Base-by-base conservation (phyloP, 2,113 vertebrate genomes). In the Dipodomys stephensi region DNA sequence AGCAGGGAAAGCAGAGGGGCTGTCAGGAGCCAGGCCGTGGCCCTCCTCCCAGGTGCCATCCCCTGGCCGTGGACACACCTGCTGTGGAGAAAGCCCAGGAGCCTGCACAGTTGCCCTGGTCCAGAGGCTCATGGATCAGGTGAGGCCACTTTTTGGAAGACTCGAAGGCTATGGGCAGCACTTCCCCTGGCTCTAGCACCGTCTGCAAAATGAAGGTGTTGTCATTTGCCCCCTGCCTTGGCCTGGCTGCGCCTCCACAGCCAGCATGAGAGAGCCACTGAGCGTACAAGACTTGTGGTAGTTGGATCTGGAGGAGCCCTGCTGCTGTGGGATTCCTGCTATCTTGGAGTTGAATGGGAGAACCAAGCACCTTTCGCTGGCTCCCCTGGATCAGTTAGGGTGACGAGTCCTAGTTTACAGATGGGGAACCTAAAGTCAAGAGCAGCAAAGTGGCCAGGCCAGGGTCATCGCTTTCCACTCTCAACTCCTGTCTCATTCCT, bases 1-100 rank as follows among this genome's bases (percentile, higher is more conserved):
- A 44, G 60, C 49, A 57, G 9, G 6, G 6, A 53, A 85, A 49
- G 57, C 27, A 81, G 32, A 87, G 87, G 15, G 23, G n/a, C 20
- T 0, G 5, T 96, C 22, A 95, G 90, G 78, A 32, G 44, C n/a
- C 25, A 13, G 35, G 68, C 39, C 30, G 7, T 2, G 35, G 71
- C 76, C 57, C 2, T 20, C 39, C 27, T 65, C 72, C 73, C 65
- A 3, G 9, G 3, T 0, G 0, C 11, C 44, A 7, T 39, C 0
- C 0, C 89, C 92, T 23, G 25, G 19, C 30, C 78, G 49, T 4
- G 16, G 64, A 53, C 78, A 0, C 23, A 99, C 99, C 99, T 39
- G 99, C 99, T 0, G 99, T 99, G 91, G 99, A 99, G 96, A 99
- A 99, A 7, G 99, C 99, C 99, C 99, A 99, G 83, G 99, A 99